phyloP scores from a whole-genome alignment of 2,797 vertebrate species.

The Gobio occitaniae region DNA sequence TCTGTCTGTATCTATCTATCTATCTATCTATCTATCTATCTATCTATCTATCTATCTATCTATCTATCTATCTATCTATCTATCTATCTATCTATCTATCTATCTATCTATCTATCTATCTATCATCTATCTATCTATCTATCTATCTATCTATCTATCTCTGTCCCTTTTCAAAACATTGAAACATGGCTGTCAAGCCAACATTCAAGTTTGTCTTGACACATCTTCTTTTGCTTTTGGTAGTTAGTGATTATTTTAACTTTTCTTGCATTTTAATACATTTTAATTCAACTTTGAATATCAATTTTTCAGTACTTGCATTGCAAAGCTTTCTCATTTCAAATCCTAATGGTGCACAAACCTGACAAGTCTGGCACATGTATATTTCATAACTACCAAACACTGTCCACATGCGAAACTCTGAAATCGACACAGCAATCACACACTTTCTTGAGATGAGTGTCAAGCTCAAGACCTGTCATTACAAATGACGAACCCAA shows the following conservation, averaged over 20 bases:
- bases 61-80: too few relatives aligned
- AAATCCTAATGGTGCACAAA: background rate
- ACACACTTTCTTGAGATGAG: slow-evolving; percentile 5
- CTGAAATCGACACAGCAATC: background rate
- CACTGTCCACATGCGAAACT: background rate
- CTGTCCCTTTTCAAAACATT: too few relatives aligned
- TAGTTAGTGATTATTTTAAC: too few relatives aligned
- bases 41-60: too few relatives aligned
- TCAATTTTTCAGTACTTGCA: background rate
- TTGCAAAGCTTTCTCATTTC: background rate
- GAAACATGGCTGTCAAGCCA: too few relatives aligned
- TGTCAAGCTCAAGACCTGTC: slow-evolving; percentile 9
- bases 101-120: too few relatives aligned
- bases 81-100: too few relatives aligned
- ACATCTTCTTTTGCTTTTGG: too few relatives aligned
- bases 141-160: too few relatives aligned
- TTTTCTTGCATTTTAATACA: background rate
- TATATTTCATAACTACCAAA: background rate
- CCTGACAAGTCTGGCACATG: background rate
- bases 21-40: rapidly evolving
- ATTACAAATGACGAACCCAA: slow-evolving; percentile 1
- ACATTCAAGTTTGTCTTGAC: too few relatives aligned
- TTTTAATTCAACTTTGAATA: background rate
- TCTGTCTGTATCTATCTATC: too few relatives aligned
- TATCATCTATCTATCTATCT: too few relatives aligned